Evolutionary conservation across 2,797 vertebrate species (phyloP).

Genomic region (Premnoplex brunnescens): DNA sequence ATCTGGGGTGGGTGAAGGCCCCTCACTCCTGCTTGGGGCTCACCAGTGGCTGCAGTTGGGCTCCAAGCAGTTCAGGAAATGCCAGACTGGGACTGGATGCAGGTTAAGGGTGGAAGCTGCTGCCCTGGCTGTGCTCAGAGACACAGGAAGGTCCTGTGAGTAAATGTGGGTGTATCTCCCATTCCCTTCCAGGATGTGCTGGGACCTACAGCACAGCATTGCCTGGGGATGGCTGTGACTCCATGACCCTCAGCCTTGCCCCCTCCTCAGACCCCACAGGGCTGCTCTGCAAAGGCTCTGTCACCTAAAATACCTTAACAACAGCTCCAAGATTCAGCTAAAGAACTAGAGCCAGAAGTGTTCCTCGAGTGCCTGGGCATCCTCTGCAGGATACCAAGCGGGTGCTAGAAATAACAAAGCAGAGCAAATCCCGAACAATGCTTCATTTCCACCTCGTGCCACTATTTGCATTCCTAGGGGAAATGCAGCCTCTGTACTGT

Average conservation of each 20-base stretch:
- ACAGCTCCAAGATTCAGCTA: not conserved
- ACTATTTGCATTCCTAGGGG: not conserved
- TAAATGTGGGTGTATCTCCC: not conserved
- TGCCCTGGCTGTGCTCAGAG: not conserved
- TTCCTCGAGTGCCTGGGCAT: slow-evolving; percentile 1
- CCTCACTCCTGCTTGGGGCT: not conserved
- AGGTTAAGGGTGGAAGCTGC: not conserved
- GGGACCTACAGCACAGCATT: fast-evolving
- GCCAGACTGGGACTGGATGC: fast-evolving
- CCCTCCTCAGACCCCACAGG: not conserved
- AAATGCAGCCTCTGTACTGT: not conserved
- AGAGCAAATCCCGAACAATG: slow-evolving; percentile 21
- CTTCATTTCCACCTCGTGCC: slow-evolving; percentile 20
- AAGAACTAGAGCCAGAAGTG: not conserved
- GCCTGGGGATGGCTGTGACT: not conserved
- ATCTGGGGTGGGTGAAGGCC: fast-evolving
- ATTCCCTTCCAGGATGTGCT: not conserved
- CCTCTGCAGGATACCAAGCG: not conserved
- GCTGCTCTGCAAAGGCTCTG: not conserved
- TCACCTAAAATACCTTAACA: not conserved
- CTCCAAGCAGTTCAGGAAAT: not conserved
- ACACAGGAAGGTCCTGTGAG: not conserved
- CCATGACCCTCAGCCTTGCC: not conserved
- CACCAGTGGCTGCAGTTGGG: not conserved
- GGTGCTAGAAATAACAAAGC: slow-evolving; percentile 47